Conservation (phyloP, 30 jellyfish, hydroid and myxozoan genomes). For the Mastigias papua region DNA sequence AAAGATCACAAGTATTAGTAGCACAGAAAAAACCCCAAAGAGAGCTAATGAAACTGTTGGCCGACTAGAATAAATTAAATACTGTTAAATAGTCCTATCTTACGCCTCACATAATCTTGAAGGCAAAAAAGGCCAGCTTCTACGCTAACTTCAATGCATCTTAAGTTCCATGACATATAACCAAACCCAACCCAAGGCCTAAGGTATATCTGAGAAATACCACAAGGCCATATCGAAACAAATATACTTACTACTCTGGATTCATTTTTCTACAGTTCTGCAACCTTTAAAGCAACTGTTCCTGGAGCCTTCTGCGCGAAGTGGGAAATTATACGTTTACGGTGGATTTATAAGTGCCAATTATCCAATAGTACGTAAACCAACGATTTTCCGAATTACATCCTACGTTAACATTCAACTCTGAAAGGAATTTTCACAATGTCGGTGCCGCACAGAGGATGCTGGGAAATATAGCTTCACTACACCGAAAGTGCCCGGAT, state of each 20-base stretch:
- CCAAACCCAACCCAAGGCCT: slow-evolving; percentile 60
- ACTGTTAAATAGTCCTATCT: too few species aligned
- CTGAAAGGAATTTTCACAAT: slow-evolving; percentile 79
- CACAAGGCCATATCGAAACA: background rate
- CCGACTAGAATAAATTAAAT: too few species aligned
- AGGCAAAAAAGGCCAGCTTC: background rate
- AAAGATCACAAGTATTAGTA: too few species aligned
- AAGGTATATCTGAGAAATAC: background rate
- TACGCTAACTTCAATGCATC: background rate
- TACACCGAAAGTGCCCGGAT: slow-evolving; percentile 72
- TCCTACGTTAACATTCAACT: slow-evolving; percentile 70
- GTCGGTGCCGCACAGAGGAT: slow-evolving; percentile 65
- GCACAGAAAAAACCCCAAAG: too few species aligned
- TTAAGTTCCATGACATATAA: slow-evolving; percentile 35
- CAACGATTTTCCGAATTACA: slow-evolving; percentile 32
- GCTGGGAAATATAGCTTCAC: slow-evolving; percentile 62
- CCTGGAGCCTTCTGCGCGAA: background rate
- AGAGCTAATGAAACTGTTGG: too few species aligned
- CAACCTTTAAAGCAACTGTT: background rate
- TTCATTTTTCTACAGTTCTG: slow-evolving; percentile 66
- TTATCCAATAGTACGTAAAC: background rate
- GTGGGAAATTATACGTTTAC: background rate
- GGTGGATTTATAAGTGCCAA: background rate
- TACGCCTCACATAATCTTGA: background rate
- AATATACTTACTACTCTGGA: slow-evolving; percentile 95